phyloP scores from a whole-genome alignment of 2,888 invertebrate genomes.

The Tanypteryx hageni region DNA sequence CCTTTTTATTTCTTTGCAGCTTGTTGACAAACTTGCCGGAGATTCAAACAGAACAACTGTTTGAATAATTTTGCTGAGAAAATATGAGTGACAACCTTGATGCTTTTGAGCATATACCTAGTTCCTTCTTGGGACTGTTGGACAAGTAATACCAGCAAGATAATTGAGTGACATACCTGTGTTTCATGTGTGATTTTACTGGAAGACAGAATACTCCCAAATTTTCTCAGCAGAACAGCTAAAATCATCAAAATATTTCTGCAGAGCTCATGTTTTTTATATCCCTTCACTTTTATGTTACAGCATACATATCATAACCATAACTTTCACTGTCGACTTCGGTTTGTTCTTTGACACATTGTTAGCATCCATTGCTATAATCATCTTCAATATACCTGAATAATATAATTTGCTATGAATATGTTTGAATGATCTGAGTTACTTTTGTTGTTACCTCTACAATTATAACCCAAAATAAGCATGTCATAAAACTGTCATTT shows the following conservation, averaged over 20 bases:
- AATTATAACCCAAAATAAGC: not conserved
- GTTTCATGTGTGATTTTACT: not conserved
- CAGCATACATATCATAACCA: not conserved
- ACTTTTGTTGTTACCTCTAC: no score
- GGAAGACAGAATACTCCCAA: not conserved
- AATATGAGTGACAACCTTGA: slow-evolving; percentile 10
- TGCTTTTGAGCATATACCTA: not conserved
- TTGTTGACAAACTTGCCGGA: slow-evolving; percentile 88
- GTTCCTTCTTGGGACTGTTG: not conserved
- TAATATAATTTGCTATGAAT: not conserved
- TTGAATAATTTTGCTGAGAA: slow-evolving; percentile 75
- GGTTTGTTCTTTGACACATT: not conserved
- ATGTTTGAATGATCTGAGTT: not conserved
- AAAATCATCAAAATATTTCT: not conserved
- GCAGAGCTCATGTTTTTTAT: not conserved
- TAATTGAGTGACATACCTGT: not conserved
- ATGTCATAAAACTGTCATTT: not conserved
- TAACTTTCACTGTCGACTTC: not conserved
- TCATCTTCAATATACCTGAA: not conserved
- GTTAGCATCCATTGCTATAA: not conserved
- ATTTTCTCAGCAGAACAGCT: not conserved
- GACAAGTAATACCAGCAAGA: not conserved
- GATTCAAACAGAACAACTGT: slow-evolving; percentile 90
- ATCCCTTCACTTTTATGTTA: not conserved
- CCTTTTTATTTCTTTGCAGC: slow-evolving; percentile 76